Evolutionary conservation across 2,797 vertebrate genomes (phyloP).

Genomic region (Darevskia mixta): DNA sequence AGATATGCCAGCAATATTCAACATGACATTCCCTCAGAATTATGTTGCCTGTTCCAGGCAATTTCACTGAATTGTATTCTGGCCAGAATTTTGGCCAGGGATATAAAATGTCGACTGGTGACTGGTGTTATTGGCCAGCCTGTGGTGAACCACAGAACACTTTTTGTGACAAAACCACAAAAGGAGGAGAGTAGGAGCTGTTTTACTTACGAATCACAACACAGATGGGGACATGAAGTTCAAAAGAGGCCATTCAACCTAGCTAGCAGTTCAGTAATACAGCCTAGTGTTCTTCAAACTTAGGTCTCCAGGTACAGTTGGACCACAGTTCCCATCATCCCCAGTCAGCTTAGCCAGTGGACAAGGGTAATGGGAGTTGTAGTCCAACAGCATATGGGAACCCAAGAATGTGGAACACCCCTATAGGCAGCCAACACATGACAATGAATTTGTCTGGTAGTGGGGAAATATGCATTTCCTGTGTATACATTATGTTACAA

Average conservation of each 20-base stretch:
- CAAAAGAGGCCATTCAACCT: constrained; percentile 50
- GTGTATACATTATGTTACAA: constrained; percentile 40
- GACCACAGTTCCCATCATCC: too few relatives aligned
- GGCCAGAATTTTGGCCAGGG: constrained; percentile 42
- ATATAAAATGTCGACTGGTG: constrained; percentile 12
- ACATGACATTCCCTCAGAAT: not conserved
- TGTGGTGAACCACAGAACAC: constrained; percentile 42
- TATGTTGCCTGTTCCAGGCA: not conserved
- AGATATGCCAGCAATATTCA: not conserved
- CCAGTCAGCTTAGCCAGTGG: too few relatives aligned
- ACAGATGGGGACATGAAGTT: constrained; percentile 42
- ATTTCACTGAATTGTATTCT: constrained; percentile 35
- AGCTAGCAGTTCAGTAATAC: constrained; percentile 49
- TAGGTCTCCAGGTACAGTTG: too few relatives aligned
- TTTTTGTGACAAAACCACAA: constrained; percentile 20
- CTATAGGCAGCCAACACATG: not conserved
- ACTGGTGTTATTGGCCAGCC: not conserved
- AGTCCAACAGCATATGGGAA: too few relatives aligned
- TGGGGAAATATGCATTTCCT: constrained; percentile 63
- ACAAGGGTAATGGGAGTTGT: too few relatives aligned
- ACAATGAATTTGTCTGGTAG: constrained; percentile 59
- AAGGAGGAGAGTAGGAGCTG: constrained; percentile 41
- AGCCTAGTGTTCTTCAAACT: constrained; percentile 33
- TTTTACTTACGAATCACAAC: constrained; percentile 26
- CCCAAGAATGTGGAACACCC: too few relatives aligned